Evolutionary conservation across 2,113 vertebrate genomes (phyloP).

Genomic region (Dasypus novemcinctus): DNA sequence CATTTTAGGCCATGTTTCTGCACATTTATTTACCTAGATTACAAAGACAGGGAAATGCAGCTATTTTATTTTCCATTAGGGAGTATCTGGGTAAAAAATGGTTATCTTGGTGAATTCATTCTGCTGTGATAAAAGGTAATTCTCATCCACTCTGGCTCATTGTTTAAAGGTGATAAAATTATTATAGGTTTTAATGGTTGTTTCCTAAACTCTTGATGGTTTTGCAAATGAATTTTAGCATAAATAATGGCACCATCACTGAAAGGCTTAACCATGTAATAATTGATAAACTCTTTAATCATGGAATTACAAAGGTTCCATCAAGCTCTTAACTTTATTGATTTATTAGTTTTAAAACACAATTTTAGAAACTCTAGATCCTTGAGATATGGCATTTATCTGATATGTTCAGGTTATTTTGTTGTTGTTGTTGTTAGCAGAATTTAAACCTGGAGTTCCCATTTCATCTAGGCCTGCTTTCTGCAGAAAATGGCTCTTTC

Average conservation of each 20-base stretch:
- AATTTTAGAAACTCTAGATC: neutral
- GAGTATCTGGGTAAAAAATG: constrained; percentile 51
- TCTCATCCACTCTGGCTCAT: neutral
- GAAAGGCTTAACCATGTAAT: neutral
- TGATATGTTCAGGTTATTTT: neutral
- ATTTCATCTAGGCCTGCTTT: neutral
- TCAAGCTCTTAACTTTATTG: neutral
- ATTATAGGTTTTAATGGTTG: constrained; percentile 35
- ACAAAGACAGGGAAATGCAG: constrained; percentile 59
- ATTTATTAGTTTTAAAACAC: constrained; percentile 26
- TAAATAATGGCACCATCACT: constrained; percentile 20
- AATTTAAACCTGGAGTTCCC: neutral
- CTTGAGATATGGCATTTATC: neutral
- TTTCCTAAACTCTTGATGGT: constrained; percentile 60
- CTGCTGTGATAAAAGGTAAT: constrained; percentile 25
- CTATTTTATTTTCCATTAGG: constrained; percentile 62
- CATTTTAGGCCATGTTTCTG: constrained; percentile 44
- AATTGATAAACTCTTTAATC: constrained; percentile 21
- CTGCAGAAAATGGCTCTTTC: neutral
- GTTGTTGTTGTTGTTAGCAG: neutral
- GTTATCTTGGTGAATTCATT: constrained; percentile 59
- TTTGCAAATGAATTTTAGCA: constrained; percentile 39
- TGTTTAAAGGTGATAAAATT: constrained; percentile 47
- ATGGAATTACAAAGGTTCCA: neutral
- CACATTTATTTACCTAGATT: constrained; percentile 47